Percentiles rank a stretch among this genome's conserved stretches.
phyloP scores from a whole-genome alignment of 2,113 vertebrate species.

The Theropithecus gelada region DNA sequence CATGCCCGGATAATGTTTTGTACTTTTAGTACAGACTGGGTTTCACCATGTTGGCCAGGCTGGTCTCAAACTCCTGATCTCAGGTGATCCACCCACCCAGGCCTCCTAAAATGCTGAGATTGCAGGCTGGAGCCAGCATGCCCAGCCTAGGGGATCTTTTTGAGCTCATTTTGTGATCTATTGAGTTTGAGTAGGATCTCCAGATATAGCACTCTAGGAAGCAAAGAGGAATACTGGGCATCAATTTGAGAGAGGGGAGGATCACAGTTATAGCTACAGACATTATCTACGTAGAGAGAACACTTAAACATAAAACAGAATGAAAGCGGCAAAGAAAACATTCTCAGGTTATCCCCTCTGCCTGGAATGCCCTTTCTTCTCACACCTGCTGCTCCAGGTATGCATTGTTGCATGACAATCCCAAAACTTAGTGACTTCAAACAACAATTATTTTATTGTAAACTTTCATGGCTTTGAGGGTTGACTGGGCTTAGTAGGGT shows the following conservation, averaged over 20 bases:
- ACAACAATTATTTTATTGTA: background rate
- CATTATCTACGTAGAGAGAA: background rate
- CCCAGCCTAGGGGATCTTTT: background rate
- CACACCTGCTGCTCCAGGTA: background rate
- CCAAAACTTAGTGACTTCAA: background rate
- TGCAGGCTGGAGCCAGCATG: no score
- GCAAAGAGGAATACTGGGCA: background rate
- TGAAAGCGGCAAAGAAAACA: background rate
- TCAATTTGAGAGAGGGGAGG: background rate
- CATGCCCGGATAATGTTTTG: no score
- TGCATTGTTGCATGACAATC: background rate
- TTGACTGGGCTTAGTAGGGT: background rate
- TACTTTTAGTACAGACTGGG: no score
- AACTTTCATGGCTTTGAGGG: background rate
- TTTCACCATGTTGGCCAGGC: no score
- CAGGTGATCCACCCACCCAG: no score
- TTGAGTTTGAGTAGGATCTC: background rate
- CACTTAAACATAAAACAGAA: background rate
- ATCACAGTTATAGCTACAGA: background rate
- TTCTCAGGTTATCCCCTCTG: no score
- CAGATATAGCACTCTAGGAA: background rate
- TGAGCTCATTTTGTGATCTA: background rate
- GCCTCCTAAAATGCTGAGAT: no score
- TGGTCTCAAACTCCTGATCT: no score
- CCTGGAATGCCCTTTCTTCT: background rate